Percentiles rank a stretch among this genome's conserved stretches.
phyloP scores from a whole-genome alignment of 2,113 vertebrate genomes.

The Struthidea cinerea region DNA sequence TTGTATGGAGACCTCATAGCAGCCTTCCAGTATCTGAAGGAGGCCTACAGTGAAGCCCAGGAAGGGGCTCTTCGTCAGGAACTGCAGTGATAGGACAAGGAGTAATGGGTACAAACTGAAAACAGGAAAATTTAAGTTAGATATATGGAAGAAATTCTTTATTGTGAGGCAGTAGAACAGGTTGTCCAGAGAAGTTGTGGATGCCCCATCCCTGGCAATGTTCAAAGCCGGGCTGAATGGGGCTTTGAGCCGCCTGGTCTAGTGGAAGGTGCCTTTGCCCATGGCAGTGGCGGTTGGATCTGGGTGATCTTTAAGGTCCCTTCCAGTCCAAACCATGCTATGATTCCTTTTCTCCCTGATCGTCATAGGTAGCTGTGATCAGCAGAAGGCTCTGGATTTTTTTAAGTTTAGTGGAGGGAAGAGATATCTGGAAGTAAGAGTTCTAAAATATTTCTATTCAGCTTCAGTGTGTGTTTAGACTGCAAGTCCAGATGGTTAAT shows the following conservation, averaged over 20 bases:
- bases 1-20: background rate
- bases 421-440: background rate
- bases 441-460: background rate
- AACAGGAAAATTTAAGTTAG: background rate
- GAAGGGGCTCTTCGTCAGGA: rapidly evolving
- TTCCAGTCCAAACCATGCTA: background rate
- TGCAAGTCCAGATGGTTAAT: background rate
- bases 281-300: background rate
- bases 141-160: background rate
- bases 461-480: background rate
- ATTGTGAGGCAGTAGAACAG: background rate
- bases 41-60: background rate
- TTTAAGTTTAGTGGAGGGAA: background rate
- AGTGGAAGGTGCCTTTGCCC: background rate
- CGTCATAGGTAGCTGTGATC: background rate
- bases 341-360: background rate
- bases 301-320: background rate
- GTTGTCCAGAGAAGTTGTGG: background rate
- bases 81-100: background rate
- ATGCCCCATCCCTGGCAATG: background rate
- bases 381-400: background rate
- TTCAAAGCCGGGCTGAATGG: background rate
- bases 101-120: background rate
- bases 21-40: background rate
- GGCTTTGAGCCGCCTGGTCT: background rate